These are phyloP conservation scores for Conomelus anceps DNA, from an alignment of 2,888 invertebrate genomes.

Conservation along the genomic window DNA sequence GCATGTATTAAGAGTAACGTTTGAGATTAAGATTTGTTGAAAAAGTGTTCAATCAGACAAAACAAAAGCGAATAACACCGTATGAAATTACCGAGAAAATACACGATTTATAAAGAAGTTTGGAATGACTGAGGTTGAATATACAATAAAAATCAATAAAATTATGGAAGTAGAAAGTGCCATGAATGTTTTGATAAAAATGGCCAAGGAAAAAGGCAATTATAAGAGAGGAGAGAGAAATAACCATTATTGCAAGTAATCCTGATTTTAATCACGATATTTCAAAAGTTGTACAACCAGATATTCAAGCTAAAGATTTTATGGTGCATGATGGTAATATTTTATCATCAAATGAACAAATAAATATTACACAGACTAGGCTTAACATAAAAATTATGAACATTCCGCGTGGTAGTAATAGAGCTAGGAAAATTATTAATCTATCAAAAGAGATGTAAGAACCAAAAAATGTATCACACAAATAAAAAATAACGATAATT, in stretches of 20 bases:
- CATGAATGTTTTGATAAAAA: not conserved
- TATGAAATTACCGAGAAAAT: not conserved
- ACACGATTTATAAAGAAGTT: not conserved
- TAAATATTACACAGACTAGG: slow-evolving; percentile 3
- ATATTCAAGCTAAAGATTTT: not conserved
- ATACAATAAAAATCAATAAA: not conserved
- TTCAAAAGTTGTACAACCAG: not conserved
- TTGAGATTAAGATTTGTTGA: not conserved
- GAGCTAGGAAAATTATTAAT: slow-evolving; percentile 19
- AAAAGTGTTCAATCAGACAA: not conserved
- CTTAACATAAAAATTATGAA: slow-evolving; percentile 4
- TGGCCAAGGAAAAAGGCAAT: not conserved
- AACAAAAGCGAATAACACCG: not conserved
- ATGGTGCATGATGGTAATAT: slow-evolving; percentile 13
- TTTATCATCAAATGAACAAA: slow-evolving; percentile 19
- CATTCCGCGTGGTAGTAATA: not conserved
- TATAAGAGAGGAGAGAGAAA: not conserved
- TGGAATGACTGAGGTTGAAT: not conserved
- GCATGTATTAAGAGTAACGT: not conserved
- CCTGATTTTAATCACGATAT: not conserved
- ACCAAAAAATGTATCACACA: slow-evolving; percentile 4
- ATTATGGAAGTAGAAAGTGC: not conserved
- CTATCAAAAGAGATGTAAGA: slow-evolving; percentile 1
- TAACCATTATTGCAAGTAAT: not conserved
- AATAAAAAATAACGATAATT: slow-evolving; percentile 15